phyloP scores from a whole-genome alignment of 2,888 invertebrate species.

The Apotomis capreana region DNA sequence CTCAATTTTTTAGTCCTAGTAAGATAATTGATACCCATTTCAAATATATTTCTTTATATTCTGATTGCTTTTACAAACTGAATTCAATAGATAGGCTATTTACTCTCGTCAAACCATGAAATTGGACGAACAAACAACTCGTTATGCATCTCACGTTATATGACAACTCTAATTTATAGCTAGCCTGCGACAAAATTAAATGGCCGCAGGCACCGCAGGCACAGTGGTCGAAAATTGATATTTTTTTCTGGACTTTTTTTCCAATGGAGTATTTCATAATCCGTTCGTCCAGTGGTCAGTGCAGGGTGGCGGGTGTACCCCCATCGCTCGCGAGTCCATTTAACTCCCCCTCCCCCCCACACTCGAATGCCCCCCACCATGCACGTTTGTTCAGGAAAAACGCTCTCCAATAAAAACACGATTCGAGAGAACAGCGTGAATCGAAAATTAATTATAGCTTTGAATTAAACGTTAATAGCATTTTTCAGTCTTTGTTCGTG shows the following conservation, averaged over 20 bases:
- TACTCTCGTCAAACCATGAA: background rate
- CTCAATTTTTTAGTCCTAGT: no score
- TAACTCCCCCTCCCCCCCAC: conserved; percentile 55
- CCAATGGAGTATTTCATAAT: conserved; percentile 75
- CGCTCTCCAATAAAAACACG: conserved; percentile 68
- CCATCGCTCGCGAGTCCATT: conserved; percentile 65
- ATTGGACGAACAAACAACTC: conserved; percentile 12
- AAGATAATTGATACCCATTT: no score
- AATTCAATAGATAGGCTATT: background rate
- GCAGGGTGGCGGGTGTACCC: conserved; percentile 51
- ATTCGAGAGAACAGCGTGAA: conserved; percentile 67
- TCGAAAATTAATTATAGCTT: conserved; percentile 77
- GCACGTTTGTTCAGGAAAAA: conserved; percentile 74
- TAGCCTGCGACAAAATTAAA: conserved; percentile 28
- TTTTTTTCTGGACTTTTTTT: conserved; percentile 61
- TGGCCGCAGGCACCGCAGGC: conserved; percentile 13
- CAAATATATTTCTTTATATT: no score
- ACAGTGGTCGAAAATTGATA: conserved; percentile 40
- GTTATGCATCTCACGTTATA: conserved; percentile 9
- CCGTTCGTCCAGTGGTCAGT: conserved; percentile 74
- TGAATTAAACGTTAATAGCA: conserved; percentile 55
- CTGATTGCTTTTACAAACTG: no score
- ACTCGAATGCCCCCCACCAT: conserved; percentile 47
- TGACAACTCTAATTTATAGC: conserved; percentile 25
- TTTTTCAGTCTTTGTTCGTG: conserved; percentile 51